phyloP scores from a whole-genome alignment of 1,140 invertebrate genomes.

The Drosophila sechellia region DNA sequence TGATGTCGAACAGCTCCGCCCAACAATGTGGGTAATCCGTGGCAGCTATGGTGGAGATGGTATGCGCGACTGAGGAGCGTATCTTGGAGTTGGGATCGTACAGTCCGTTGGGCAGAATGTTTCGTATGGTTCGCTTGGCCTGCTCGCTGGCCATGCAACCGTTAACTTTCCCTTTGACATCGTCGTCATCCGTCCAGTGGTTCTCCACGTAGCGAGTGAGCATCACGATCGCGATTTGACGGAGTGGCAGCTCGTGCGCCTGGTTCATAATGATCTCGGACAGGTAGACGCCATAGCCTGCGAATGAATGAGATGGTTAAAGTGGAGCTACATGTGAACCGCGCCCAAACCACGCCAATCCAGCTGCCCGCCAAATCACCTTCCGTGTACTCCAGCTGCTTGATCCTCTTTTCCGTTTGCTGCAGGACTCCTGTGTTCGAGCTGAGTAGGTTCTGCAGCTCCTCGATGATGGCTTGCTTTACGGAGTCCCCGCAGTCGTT shows the following conservation, averaged over 20 bases:
- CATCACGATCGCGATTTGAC: conserved; percentile 90
- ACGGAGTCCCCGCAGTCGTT: conserved; percentile 78
- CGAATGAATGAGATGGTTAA: conserved; percentile 3
- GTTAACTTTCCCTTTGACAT: conserved; percentile 15
- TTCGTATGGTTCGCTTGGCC: conserved; percentile 88
- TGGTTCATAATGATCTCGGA: conserved; percentile 90
- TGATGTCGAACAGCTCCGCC: conserved; percentile 90
- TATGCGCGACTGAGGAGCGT: conserved; percentile 89
- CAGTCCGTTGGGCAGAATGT: conserved; percentile 89
- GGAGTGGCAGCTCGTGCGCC: conserved; percentile 87
- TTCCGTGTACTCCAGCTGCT: conserved; percentile 83
- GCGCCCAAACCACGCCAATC: conserved; percentile 16
- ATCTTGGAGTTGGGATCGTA: conserved; percentile 90
- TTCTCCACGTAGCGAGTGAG: conserved; percentile 91
- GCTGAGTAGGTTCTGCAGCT: conserved; percentile 79
- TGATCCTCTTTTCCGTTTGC: conserved; percentile 72
- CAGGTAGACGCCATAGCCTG: conserved; percentile 90
- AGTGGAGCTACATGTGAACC: neutral
- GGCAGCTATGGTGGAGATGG: conserved; percentile 90
- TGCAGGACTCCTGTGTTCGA: conserved; percentile 66
- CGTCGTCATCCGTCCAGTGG: conserved; percentile 87
- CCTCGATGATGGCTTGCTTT: conserved; percentile 79
- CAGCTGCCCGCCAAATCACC: conserved; percentile 66
- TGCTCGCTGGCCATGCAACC: conserved; percentile 85
- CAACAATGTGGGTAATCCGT: conserved; percentile 93